Conservation (phyloP, 92 coral and sea anemone genomes). For the Zoanthus solanderi region DNA sequence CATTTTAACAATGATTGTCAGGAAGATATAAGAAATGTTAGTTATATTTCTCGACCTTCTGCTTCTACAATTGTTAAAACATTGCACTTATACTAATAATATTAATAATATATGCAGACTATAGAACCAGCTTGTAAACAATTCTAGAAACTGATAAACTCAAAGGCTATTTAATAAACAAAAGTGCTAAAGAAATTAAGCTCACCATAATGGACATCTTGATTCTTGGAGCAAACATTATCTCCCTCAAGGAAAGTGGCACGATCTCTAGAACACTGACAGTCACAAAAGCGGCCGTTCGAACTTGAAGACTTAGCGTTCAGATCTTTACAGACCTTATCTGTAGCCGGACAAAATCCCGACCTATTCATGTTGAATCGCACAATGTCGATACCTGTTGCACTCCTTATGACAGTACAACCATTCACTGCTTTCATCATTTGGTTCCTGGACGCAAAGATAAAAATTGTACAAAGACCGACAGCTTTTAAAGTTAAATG, state of each 20-base stretch:
- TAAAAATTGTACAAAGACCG: not conserved
- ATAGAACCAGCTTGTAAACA: too few species aligned
- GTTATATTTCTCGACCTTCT: too few species aligned
- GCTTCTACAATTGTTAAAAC: too few species aligned
- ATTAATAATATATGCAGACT: too few species aligned
- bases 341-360: not conserved
- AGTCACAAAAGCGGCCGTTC: not conserved
- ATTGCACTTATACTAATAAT: too few species aligned
- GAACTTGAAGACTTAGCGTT: not conserved
- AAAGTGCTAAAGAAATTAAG: not conserved
- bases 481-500: not conserved
- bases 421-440: not conserved
- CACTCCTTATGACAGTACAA: not conserved
- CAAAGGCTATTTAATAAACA: too few species aligned
- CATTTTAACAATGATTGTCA: too few species aligned
- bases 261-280: not conserved
- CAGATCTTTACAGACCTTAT: not conserved
- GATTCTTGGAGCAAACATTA: not conserved
- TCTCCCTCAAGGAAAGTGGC: constrained; percentile 5
- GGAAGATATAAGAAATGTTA: too few species aligned
- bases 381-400: not conserved
- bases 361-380: not conserved
- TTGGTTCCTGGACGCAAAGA: not conserved
- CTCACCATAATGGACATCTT: not conserved
- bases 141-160: too few species aligned